Evolutionary conservation across 1,140 invertebrate genomes (phyloP).

Genomic region (Drosophila pandora): DNA sequence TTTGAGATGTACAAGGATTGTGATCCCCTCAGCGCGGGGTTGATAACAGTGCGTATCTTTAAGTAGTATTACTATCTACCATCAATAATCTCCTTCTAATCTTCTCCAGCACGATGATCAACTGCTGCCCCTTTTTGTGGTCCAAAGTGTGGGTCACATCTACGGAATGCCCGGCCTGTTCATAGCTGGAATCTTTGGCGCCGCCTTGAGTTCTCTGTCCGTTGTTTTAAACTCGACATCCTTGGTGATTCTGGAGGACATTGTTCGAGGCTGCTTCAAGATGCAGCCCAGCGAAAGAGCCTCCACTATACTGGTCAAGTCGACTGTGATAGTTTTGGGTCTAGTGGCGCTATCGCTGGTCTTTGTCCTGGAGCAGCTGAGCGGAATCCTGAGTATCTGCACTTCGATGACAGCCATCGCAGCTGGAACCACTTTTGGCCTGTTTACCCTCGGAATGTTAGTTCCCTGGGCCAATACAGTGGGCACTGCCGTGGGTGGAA

Average conservation of each 20-base stretch:
- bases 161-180: conserved; percentile 92
- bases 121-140: conserved; percentile 89
- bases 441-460: conserved; percentile 94
- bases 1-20: conserved; percentile 90
- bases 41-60: conserved; percentile 57
- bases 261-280: conserved; percentile 89
- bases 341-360: conserved; percentile 87
- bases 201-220: conserved; percentile 91
- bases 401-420: conserved; percentile 92
- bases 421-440: conserved; percentile 92
- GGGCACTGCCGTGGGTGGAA: conserved; percentile 86
- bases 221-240: conserved; percentile 93
- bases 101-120: conserved; percentile 87
- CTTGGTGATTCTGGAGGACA: conserved; percentile 91
- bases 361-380: conserved; percentile 89
- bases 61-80: not conserved
- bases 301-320: conserved; percentile 88
- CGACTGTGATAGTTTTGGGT: conserved; percentile 87
- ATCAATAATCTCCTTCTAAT: not conserved
- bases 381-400: conserved; percentile 90
- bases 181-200: conserved; percentile 89
- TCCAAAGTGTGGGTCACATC: conserved; percentile 87
- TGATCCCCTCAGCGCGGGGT: conserved; percentile 88
- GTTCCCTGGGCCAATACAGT: conserved; percentile 92
- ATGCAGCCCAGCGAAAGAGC: conserved; percentile 86